Base-by-base conservation (phyloP, 2,888 invertebrate species). In the Eurytoma adleriae region DNA sequence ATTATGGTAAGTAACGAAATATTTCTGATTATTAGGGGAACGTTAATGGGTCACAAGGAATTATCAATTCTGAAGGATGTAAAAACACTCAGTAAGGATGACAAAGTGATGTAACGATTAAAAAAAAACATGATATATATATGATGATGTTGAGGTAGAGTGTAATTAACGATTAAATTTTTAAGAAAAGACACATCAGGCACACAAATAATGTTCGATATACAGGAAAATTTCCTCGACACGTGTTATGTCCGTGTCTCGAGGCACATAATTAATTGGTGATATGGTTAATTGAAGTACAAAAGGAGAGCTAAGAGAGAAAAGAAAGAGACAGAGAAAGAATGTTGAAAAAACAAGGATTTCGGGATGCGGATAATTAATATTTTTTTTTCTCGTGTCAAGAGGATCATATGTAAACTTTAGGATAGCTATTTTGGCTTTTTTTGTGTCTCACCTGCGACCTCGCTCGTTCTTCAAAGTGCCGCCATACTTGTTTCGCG, bases 381-480 rank as follows among this genome's bases (percentile, higher is more conserved):
- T 40, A 70, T 59, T 69, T 70, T 30, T 30, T 74, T 74, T 78
- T 77, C 69, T 75, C 50, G 69, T 74, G 69, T 72, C 14, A 40
- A 75, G 40, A 70, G 64, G 66, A 71, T 73, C 2, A 64, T 64
- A 64, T 54, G 40, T 80, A 78, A 82, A 69, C 56, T 79, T 50
- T 72, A 71, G 84, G 83, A 82, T 82, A 92, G 87, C 89, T 90
- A 89, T 85, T 87, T 87, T 88, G 87, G 85, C 85, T 85, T 85
- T 83, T 24, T 86, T 88, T 85, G 93, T 93, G 92, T 94, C 96
- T 96, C 96, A 99, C 99, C 99, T 98, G 97, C 99, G 97, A 94
- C 99, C 99, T 94, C 98, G 97, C 95, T 99, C 99, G 94, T 99
- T 98, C 96, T 99, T 99, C 96, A 98, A 97, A 93, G 98, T 97